Evolutionary conservation across 2,113 vertebrate genomes (phyloP), one percentile per base, ranked within the genome.

Genomic region (Vimba vimba): DNA sequence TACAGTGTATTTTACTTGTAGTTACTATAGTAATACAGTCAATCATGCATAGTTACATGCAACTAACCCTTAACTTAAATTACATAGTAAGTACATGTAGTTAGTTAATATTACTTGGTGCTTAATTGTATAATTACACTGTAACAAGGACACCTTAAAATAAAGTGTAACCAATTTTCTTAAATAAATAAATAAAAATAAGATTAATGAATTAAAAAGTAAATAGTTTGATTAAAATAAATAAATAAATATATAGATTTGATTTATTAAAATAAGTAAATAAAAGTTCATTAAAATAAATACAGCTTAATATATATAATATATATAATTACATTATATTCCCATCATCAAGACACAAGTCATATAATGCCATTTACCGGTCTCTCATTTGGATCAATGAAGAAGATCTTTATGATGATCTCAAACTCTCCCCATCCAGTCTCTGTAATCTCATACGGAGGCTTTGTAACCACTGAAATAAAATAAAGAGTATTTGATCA

Each of bases 371-470:
- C 1, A 95, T 97, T 97, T 90, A 99, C 98, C 33, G 98, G 95
- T 93, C 97, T 96, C 93, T 99, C 98, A 87, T 99, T 99, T 55
- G 98, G 98, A 92, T 99, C 98, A 71, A 99, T 99, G 91, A 99
- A 99, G 93, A 99, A 99, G 92, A 99, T 98, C 93, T 99, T 99
- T 84, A 99, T 96, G 91, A 98, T 98, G 87, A 99, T 99, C 95
- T 99, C 98, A 62, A 99, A 99, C 96, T 99, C 98, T 74, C 97
- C 98, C 98, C 98, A 99, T 77, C 98, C 98, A 0, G 98, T 99
- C 94, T 99, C 98, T 1, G 98, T 98, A 68, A 99, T 99, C 94
- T 99, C 98, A 89, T 99, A 99, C 0, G 98, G 98, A 74, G 98
- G 98, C 87, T 99, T 99, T 6, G 98, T 99, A 87, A 99, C 98